These are phyloP conservation scores for Lordiphosa andalusiaca DNA, from an alignment of 2,888 invertebrate genomes.

Conservation along the genomic window DNA sequence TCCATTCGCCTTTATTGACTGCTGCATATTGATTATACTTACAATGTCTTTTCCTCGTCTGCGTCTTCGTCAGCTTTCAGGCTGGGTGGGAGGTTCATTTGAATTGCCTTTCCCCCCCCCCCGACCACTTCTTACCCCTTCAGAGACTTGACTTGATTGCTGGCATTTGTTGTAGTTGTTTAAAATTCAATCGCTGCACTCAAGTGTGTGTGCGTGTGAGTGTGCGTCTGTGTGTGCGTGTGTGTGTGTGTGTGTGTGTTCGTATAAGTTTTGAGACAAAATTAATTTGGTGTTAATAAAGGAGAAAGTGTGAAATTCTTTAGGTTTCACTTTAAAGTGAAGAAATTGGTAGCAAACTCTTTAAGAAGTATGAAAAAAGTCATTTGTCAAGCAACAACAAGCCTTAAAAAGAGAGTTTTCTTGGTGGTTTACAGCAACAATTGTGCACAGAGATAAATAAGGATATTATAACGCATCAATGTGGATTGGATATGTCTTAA, in stretches of 20 bases:
- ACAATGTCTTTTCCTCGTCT: slow-evolving; percentile 38
- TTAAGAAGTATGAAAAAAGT: no score
- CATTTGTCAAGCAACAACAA: no score
- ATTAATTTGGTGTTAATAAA: slow-evolving; percentile 72
- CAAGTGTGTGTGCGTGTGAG: slow-evolving; percentile 12
- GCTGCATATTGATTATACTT: slow-evolving; percentile 75
- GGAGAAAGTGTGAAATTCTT: slow-evolving; percentile 55
- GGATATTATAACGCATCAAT: no score
- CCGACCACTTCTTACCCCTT: background rate
- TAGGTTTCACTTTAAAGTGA: no score
- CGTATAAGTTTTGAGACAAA: slow-evolving; percentile 35
- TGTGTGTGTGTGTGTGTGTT: slow-evolving; percentile 9
- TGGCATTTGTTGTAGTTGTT: slow-evolving; percentile 64
- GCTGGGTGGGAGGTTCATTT: slow-evolving; percentile 25
- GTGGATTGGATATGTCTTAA: no score
- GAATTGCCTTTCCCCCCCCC: background rate
- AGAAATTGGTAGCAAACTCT: no score
- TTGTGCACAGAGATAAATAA: no score
- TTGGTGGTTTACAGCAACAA: no score
- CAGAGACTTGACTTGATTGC: slow-evolving; percentile 59
- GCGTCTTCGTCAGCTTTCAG: slow-evolving; percentile 1
- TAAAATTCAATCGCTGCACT: slow-evolving; percentile 66
- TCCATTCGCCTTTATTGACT: slow-evolving; percentile 44
- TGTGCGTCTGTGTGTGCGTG: no score
- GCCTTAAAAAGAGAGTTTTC: no score